These are phyloP conservation scores for Trissolcus brochymenae DNA, from an alignment of 2,888 invertebrate genomes.

Conservation along the genomic window DNA sequence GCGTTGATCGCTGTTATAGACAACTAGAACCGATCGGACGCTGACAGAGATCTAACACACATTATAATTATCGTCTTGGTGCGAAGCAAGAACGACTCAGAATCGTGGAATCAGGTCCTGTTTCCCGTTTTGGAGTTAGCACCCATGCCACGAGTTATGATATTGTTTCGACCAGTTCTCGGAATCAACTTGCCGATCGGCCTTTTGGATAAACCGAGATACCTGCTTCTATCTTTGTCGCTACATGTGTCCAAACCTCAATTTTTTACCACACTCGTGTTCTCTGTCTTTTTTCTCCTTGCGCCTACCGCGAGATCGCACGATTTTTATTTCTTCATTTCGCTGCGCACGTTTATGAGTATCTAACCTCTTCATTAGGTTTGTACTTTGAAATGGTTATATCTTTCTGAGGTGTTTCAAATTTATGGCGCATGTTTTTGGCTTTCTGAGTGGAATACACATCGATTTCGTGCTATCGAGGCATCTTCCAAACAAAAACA, in stretches of 20 bases:
- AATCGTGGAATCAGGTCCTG: constrained; percentile 56
- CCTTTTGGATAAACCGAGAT: constrained; percentile 73
- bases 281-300: constrained; percentile 41
- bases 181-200: constrained; percentile 75
- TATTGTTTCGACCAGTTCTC: constrained; percentile 75
- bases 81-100: constrained; percentile 8
- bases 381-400: constrained; percentile 33
- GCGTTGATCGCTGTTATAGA: constrained; percentile 47
- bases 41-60: constrained; percentile 65
- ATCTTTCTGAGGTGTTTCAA: constrained; percentile 40
- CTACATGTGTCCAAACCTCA: constrained; percentile 31
- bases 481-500: constrained; percentile 35
- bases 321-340: constrained; percentile 66
- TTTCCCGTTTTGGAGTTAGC: constrained; percentile 72
- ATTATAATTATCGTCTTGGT: constrained; percentile 69
- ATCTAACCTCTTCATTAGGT: constrained; percentile 71
- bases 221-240: constrained; percentile 57
- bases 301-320: constrained; percentile 58
- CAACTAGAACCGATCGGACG: constrained; percentile 68
- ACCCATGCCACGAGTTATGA: constrained; percentile 75
- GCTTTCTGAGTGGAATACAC: constrained; percentile 14
- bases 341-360: constrained; percentile 65
- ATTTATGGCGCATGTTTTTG: constrained; percentile 35
- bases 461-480: constrained; percentile 49
- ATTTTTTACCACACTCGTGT: constrained; percentile 20